These are phyloP conservation scores for Hyposoter dolosus DNA, from an alignment of 2,888 invertebrate species.

Conservation along the genomic window DNA sequence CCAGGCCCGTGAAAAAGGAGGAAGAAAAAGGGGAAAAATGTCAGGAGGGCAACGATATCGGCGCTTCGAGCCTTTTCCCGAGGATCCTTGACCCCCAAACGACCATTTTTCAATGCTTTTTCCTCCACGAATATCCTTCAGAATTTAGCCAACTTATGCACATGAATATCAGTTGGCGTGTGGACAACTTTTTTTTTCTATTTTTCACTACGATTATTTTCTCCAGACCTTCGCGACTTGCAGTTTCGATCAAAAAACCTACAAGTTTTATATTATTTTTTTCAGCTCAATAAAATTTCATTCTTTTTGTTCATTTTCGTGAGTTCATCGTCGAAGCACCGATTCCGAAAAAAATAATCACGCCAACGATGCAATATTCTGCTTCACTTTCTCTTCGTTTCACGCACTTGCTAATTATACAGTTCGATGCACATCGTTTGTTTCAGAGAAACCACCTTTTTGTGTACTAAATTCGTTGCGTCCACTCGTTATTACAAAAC, in stretches of 20 bases:
- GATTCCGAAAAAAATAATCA: neutral
- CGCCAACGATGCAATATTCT: neutral
- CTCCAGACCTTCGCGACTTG: neutral
- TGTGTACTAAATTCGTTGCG: conserved; percentile 4
- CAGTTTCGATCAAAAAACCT: neutral
- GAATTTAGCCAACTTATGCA: neutral
- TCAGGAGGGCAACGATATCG: conserved; percentile 43
- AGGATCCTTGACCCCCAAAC: conserved; percentile 30
- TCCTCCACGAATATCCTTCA: neutral
- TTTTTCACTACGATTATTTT: neutral
- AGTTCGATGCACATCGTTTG: conserved; percentile 19
- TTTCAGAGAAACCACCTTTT: conserved; percentile 10
- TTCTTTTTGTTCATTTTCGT: neutral
- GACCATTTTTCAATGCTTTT: conserved; percentile 48
- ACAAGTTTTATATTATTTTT: neutral
- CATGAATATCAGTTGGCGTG: neutral
- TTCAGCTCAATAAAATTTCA: neutral
- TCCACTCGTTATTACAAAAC: neutral
- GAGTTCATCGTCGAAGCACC: neutral
- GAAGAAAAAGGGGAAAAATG: conserved; percentile 10
- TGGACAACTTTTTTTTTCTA: neutral
- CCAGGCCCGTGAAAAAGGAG: neutral
- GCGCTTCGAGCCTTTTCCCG: conserved; percentile 26
- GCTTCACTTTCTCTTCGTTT: neutral
- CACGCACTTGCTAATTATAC: conserved; percentile 18